Base-by-base conservation (phyloP, 2,888 invertebrate species). In the Thereva nobilitata region DNA sequence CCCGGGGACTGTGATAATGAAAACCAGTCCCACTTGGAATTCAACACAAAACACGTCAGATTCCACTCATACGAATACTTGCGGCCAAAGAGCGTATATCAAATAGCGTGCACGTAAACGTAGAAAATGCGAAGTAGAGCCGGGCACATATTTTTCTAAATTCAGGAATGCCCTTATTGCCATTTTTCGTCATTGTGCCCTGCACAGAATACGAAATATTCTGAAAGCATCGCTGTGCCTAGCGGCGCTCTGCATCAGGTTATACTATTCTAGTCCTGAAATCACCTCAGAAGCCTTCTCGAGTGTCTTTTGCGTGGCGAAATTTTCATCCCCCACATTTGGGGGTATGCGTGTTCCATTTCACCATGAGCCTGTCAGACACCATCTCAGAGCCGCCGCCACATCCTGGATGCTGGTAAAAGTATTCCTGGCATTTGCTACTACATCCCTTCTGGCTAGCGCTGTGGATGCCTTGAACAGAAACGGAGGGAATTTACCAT, bases 101-200 rank as follows among this genome's bases (percentile, higher is more conserved):
- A 61, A 61, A 61, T 61, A 61, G 61, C 61, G 23, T 61, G 61
- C 61, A 61, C 61, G 61, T 61, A 50, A 66, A 47, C 49, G 37
- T 38, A 7, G 12, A 23, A 35, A 52, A 50, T 50, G 38, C 41
- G 52, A 41, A 50, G 52, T 41, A 41, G 50, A 34, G 50, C n/a
- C 52, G 40, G 50, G 61, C 38, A 61, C 61, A 61, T 61, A 61
- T 61, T 61, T 61, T 50, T 61, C 61, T 61, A 61, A 61, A 69
- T 70, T 70, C 67, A 70, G 67, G 70, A 70, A 70, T 70, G 68
- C 64, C 69, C 66, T 70, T 70, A 69, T 70, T 70, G 67, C 69
- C 69, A 70, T 70, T 70, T 70, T 70, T 70, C 69, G 69, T 70
- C 69, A 70, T 67, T 70, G 69, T 70, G 67, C 67, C 59, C 64